phyloP scores from a whole-genome alignment of 2,113 vertebrate genomes.

The Otocyon megalotis region DNA sequence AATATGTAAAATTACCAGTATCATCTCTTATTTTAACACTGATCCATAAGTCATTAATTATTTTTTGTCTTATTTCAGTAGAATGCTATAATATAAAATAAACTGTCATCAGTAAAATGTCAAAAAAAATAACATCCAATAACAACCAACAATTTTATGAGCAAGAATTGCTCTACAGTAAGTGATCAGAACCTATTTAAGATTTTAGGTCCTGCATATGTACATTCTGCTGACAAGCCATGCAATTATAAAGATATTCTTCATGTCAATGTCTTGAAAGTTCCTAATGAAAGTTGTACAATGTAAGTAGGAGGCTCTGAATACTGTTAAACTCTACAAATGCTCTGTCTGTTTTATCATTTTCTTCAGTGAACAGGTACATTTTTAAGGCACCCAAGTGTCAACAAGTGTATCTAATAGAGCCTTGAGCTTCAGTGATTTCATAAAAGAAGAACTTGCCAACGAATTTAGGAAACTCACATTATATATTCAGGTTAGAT shows the following conservation, averaged over 20 bases:
- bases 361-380: conserved; percentile 78
- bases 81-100: conserved; percentile 47
- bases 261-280: conserved; percentile 65
- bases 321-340: conserved; percentile 70
- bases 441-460: conserved; percentile 74
- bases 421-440: conserved; percentile 77
- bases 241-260: conserved; percentile 65
- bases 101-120: background rate
- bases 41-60: conserved; percentile 17
- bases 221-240: conserved; percentile 32
- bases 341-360: conserved; percentile 69
- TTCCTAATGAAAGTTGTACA: conserved; percentile 70
- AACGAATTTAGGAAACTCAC: conserved; percentile 73
- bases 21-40: background rate
- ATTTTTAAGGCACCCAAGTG: conserved; percentile 75
- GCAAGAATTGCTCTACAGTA: background rate
- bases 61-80: background rate
- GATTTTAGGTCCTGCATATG: conserved; percentile 46
- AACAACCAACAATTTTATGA: conserved; percentile 34
- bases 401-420: conserved; percentile 80
- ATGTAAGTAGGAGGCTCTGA: conserved; percentile 61
- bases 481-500: conserved; percentile 84
- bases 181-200: conserved; percentile 64
- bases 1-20: background rate
- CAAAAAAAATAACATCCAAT: conserved; percentile 29